A percentile compares a stretch with the other conserved stretches of the same genome.
phyloP scores from a whole-genome alignment of 2,797 vertebrate genomes.

The Falco peregrinus region DNA sequence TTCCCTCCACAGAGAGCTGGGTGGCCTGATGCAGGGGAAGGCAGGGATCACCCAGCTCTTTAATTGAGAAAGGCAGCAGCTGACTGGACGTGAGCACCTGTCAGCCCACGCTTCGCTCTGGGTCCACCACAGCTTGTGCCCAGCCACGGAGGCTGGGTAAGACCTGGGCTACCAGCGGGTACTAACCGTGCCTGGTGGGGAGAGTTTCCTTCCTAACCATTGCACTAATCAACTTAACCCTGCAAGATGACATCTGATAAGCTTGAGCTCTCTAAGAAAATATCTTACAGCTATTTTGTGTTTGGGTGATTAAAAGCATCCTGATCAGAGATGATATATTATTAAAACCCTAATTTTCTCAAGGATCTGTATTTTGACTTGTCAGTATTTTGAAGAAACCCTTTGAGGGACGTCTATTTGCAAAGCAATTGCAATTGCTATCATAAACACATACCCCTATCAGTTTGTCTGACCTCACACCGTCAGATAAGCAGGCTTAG shows the following conservation, averaged over 20 bases:
- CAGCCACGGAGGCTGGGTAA: neutral
- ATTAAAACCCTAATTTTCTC: neutral
- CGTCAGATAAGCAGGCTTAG: slow-evolving; percentile 10
- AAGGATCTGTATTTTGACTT: neutral
- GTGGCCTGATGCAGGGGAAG: neutral
- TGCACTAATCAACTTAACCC: neutral
- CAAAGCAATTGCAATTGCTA: neutral
- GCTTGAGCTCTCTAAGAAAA: neutral
- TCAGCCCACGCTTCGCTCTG: neutral
- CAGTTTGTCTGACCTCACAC: neutral
- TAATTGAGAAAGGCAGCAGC: neutral
- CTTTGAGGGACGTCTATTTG: neutral
- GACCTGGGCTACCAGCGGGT: neutral
- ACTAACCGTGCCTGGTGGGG: neutral
- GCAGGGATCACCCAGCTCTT: neutral
- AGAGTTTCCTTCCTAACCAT: neutral
- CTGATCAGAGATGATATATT: neutral
- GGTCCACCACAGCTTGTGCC: neutral
- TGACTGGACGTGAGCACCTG: neutral
- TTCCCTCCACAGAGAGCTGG: accelerated
- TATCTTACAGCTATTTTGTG: neutral
- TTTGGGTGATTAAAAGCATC: neutral
- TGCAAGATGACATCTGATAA: neutral
- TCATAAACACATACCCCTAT: neutral
- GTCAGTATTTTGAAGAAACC: neutral